Conservation (phyloP, 2,113 vertebrate species). For the Hystrix cristata region DNA sequence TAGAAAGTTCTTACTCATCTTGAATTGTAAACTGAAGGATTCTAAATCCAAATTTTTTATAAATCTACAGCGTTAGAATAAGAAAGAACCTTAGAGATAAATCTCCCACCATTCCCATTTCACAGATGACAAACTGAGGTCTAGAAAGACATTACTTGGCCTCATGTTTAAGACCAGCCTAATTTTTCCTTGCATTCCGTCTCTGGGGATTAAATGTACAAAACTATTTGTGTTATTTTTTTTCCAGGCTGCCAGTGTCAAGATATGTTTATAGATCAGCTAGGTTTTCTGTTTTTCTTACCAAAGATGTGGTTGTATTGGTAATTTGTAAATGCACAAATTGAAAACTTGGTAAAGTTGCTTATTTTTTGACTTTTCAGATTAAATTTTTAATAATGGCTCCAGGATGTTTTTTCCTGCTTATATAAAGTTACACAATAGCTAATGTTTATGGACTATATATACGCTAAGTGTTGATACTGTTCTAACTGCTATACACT, state of each 20-base stretch:
- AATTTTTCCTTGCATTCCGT: constrained; percentile 39
- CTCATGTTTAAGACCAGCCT: not conserved
- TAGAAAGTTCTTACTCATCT: constrained; percentile 26
- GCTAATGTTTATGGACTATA: constrained; percentile 21
- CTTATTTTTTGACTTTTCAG: constrained; percentile 40
- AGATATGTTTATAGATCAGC: not conserved
- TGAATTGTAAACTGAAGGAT: constrained; percentile 42
- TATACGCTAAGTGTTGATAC: not conserved
- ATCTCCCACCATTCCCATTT: not conserved
- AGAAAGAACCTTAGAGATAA: constrained; percentile 21
- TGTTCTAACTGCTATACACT: not conserved
- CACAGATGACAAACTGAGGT: constrained; percentile 36
- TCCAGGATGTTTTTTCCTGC: not conserved
- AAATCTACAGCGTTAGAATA: constrained; percentile 19
- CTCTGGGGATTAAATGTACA: not conserved
- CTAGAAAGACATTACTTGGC: constrained; percentile 43
- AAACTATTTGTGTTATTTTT: not conserved
- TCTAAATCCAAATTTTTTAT: constrained; percentile 45
- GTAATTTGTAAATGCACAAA: constrained; percentile 45
- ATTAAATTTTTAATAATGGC: constrained; percentile 53
- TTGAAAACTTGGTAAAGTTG: constrained; percentile 62
- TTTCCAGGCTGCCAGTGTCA: not conserved
- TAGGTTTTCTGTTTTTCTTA: constrained; percentile 49
- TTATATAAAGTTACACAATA: constrained; percentile 11
- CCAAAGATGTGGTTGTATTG: constrained; percentile 29